Evolutionary conservation across 2,113 vertebrate species (phyloP), one percentile per base, ranked within the genome.

Genomic region (Neolamprologus tretocephalus): DNA sequence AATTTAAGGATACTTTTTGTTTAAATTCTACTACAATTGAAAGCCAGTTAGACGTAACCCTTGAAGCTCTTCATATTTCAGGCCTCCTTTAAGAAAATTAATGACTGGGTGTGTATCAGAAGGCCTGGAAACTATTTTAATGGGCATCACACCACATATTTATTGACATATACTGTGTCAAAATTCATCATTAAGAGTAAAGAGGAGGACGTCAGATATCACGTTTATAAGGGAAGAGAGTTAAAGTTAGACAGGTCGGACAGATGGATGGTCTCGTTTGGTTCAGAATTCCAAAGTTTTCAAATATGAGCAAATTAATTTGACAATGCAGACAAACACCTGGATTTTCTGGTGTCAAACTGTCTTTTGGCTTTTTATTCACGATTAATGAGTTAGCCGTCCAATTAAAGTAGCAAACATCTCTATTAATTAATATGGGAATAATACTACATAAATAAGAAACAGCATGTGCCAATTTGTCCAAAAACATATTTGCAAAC

Each of bases 1-100:
- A 4, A 9, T 42, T 42, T 42, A 73, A 26, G 8, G n/a, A 45
- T 28, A 0, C 5, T 12, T 28, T 49, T 5, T 11, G 0, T 5
- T 28, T 31, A n/a, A 49, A 28, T 75, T 28, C 42, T 4, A 0
- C 9, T 28, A 5, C 31, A 1, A 35, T 12, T 66, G 61, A 66
- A 66, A 37, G 61, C 4, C 57, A 61, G 57, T 31, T 61, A 31
- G 57, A 61, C 0, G 9, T 10, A 61, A 61, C 28, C 57, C 9
- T 12, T 35, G 31, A 35, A 35, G 2, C 1, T 66, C 31, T 35
- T 66, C 58, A 63, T 35, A 63, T 35, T 1, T 63, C 58, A 35
- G 17, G 31, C 58, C 2, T 13, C 1, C 6, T 1, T 8, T 66
- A 37, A 37, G 33, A 66, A 37, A 66, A 4, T 66, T 0, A 66